These are phyloP conservation scores for Phaenicophaeus curvirostris DNA, from an alignment of 2,797 vertebrate species.

Conservation along the genomic window DNA sequence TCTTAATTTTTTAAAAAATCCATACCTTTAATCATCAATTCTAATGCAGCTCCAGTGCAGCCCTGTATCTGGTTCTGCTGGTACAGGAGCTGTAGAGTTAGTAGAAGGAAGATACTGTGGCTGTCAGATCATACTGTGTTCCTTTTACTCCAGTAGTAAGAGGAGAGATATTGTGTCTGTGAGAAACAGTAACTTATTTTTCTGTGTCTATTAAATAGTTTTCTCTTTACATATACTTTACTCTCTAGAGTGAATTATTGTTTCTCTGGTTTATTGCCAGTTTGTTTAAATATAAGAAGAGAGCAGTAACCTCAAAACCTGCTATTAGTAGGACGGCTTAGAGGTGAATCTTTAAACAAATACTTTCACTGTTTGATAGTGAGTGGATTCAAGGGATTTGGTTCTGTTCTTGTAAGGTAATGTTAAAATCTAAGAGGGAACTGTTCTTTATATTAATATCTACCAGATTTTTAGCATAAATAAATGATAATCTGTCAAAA, in stretches of 20 bases:
- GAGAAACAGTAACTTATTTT: neutral
- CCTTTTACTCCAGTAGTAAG: neutral
- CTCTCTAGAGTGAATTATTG: neutral
- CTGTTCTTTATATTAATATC: constrained; percentile 14
- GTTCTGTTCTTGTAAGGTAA: constrained; percentile 14
- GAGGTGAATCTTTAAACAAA: neutral
- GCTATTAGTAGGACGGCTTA: neutral
- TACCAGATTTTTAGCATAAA: constrained; percentile 46
- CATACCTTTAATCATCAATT: neutral
- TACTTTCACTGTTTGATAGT: neutral
- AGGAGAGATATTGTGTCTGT: neutral
- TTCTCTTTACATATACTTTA: neutral
- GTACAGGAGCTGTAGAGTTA: neutral
- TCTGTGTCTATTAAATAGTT: neutral
- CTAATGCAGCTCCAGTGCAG: neutral
- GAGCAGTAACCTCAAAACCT: neutral
- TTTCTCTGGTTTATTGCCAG: neutral
- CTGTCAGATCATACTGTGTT: neutral
- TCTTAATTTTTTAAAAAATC: neutral
- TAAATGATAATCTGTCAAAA: constrained; percentile 55
- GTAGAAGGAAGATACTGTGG: neutral
- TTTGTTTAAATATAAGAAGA: neutral
- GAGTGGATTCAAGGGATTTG: neutral
- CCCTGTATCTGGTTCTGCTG: neutral
- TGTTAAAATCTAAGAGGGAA: constrained; percentile 13